phyloP scores from a whole-genome alignment of 2,113 vertebrate species.

The Illadopsis cleaveri region DNA sequence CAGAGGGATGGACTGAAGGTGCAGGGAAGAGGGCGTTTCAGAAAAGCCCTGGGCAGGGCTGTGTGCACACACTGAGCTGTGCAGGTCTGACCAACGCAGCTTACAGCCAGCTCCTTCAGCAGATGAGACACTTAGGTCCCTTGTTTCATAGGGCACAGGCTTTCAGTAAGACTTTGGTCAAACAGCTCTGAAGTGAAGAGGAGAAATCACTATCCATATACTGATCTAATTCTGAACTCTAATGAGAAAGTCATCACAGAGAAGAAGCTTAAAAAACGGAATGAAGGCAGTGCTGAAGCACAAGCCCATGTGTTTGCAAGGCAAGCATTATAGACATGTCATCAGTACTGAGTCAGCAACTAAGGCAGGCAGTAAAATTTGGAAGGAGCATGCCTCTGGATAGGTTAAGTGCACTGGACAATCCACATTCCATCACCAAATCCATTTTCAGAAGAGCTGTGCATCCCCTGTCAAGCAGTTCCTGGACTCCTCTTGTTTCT shows the following conservation, averaged over 20 bases:
- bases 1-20: fast-evolving
- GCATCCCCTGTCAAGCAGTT: neutral
- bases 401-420: neutral
- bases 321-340: neutral
- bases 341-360: neutral
- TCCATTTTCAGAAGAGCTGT: neutral
- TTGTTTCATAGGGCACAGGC: neutral
- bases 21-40: neutral
- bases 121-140: neutral
- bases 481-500: neutral
- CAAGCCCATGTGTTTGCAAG: neutral
- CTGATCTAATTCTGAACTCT: neutral
- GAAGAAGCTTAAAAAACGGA: neutral
- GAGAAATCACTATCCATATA: neutral
- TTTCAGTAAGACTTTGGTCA: neutral
- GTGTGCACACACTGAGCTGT: neutral
- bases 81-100: neutral
- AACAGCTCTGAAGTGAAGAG: neutral
- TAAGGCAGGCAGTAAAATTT: neutral
- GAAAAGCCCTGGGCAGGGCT: neutral
- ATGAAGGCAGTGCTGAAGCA: neutral
- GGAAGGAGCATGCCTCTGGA: neutral
- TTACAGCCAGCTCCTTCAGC: neutral
- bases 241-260: neutral
- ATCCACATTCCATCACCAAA: neutral